Evolutionary conservation across 2,797 vertebrate species (phyloP), one percentile per base, ranked within the genome.

Genomic region (Trematomus bernacchii): DNA sequence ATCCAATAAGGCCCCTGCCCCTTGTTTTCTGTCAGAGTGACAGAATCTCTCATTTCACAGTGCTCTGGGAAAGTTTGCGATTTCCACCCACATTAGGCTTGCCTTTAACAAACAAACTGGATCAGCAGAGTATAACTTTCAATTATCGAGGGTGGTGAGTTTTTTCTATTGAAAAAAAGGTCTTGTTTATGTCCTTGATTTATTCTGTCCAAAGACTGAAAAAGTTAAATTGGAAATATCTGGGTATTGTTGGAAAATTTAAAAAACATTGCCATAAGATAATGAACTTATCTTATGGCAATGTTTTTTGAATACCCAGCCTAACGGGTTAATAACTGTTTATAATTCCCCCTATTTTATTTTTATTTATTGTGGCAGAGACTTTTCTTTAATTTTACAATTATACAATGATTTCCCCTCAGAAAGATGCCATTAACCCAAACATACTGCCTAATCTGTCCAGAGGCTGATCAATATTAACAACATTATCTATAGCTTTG

Each of bases 121-220:
- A 61, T 27, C 70, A 54, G 27, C 27, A 53, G 51, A 46, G 52
- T 63, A 77, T 46, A 50, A 0, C 64, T 71, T 69, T 74, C 51
- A 74, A 65, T 70, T 69, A 74, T 48, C 14, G 53, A 73, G 53
- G 57, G 40, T 40, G 47, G 47, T 19, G 47, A 69, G 14, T 51
- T 58, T 51, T 30, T 30, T 61, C 55, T 50, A 11, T 55, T 16
- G 12, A 13, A 43, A 58, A 59, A 63, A 51, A 44, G 23, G 23
- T 37, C 37, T 19, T 48, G 18, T 44, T 72, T 13, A 43, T 18
- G 54, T 21, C 57, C 46, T 47, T 14, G 44, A 54, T 42, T 40
- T 47, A 69, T 73, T 64, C 13, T 42, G 14, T 37, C 59, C 27
- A 58, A 53, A 63, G 23, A 51, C 46, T 40, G 30, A 19, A 47